phyloP scores from a whole-genome alignment of 2,797 vertebrate genomes.

The Sebastes diaconus region DNA sequence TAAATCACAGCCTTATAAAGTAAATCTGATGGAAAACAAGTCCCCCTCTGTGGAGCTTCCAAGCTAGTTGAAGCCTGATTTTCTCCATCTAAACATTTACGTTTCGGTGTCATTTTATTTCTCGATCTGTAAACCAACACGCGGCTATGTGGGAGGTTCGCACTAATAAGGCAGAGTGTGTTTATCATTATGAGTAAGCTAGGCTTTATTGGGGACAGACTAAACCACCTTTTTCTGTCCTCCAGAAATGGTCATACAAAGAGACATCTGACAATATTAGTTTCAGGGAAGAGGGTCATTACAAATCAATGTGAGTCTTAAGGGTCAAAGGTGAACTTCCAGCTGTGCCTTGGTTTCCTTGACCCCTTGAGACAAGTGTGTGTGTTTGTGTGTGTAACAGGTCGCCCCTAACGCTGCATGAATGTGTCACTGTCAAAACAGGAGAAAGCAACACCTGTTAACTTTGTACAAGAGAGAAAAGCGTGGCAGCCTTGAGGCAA shows the following conservation, averaged over 20 bases:
- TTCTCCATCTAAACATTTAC: slow-evolving; percentile 72
- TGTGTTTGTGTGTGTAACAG: slow-evolving; percentile 27
- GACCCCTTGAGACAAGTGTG: slow-evolving; percentile 19
- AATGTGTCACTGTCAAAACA: slow-evolving; percentile 23
- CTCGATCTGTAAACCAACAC: slow-evolving; percentile 56
- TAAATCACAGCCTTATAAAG: slow-evolving; percentile 55
- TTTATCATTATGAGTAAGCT: slow-evolving; percentile 57
- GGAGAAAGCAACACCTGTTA: slow-evolving; percentile 43
- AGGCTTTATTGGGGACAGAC: slow-evolving; percentile 33
- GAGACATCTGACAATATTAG: slow-evolving; percentile 26
- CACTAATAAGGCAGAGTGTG: slow-evolving; percentile 62
- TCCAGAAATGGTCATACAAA: slow-evolving; percentile 3
- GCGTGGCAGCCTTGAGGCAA: not conserved
- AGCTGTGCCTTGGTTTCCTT: slow-evolving; percentile 55
- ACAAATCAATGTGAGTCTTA: slow-evolving; percentile 40
- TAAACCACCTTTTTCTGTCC: slow-evolving; percentile 13
- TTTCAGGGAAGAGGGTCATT: slow-evolving; percentile 3
- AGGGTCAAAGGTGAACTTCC: slow-evolving; percentile 67
- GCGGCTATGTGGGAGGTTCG: slow-evolving; percentile 57
- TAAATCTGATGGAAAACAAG: slow-evolving; percentile 49
- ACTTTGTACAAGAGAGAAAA: not conserved
- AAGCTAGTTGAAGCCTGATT: slow-evolving; percentile 31
- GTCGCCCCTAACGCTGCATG: slow-evolving; percentile 13
- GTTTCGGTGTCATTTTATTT: slow-evolving; percentile 68
- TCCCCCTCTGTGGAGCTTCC: slow-evolving; percentile 26